Evolutionary conservation across 2,888 invertebrate species (phyloP).

Genomic region (Neoitamus cyanurus): DNA sequence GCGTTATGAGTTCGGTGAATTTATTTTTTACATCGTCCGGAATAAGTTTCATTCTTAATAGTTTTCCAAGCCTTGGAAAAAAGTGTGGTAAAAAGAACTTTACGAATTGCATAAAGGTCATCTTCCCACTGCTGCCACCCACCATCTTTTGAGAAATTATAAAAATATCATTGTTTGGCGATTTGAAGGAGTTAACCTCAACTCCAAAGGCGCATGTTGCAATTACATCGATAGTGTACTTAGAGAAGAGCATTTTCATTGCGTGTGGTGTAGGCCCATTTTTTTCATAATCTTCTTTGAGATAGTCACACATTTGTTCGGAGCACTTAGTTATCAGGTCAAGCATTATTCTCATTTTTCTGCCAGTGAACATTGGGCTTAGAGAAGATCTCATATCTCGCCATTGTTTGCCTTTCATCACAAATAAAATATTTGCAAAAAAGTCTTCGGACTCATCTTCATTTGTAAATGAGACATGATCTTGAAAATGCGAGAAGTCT

Average conservation of each 20-base stretch:
- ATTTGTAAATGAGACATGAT: conserved; percentile 61
- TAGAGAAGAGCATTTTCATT: conserved; percentile 63
- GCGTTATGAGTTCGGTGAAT: conserved; percentile 64
- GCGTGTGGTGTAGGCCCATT: neutral
- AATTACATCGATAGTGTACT: conserved; percentile 65
- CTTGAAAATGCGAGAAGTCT: conserved; percentile 70
- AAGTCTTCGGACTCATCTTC: conserved; percentile 65
- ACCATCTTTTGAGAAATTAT: conserved; percentile 66
- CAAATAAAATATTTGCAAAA: conserved; percentile 61
- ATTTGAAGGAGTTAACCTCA: conserved; percentile 68
- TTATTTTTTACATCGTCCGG: conserved; percentile 61
- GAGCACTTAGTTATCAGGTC: conserved; percentile 59
- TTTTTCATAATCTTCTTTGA: conserved; percentile 42
- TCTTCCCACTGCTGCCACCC: conserved; percentile 28
- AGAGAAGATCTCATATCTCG: conserved; percentile 65
- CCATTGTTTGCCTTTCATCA: conserved; percentile 57
- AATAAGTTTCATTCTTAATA: conserved; percentile 60
- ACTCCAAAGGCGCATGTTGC: conserved; percentile 67
- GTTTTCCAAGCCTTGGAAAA: conserved; percentile 49
- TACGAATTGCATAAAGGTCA: neutral
- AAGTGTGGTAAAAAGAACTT: neutral
- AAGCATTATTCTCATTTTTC: conserved; percentile 49
- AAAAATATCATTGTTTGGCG: conserved; percentile 70
- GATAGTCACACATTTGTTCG: conserved; percentile 57
- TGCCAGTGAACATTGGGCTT: conserved; percentile 68